phyloP scores from a whole-genome alignment of 2,888 invertebrate genomes.

The Acrocera orbiculus region DNA sequence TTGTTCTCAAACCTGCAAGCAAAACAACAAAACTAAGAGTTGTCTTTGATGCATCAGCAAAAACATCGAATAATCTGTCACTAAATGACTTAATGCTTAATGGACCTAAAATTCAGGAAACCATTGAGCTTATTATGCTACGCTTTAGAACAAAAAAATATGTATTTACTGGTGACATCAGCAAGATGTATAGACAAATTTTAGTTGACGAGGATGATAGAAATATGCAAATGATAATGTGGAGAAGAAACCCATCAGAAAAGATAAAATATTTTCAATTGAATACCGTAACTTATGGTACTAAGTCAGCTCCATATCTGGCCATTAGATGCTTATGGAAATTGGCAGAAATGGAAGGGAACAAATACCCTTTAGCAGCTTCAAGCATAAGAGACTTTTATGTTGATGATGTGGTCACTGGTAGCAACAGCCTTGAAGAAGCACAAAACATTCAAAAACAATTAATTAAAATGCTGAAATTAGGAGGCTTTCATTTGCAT shows the following conservation, averaged over 20 bases:
- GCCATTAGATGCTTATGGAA: not conserved
- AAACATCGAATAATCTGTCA: too few relatives aligned
- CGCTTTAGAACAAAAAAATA: not conserved
- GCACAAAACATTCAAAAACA: not conserved
- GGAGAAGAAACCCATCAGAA: not conserved
- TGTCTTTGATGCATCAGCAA: too few relatives aligned
- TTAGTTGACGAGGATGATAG: not conserved
- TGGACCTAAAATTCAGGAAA: too few relatives aligned
- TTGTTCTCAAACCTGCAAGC: too few relatives aligned
- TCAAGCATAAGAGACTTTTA: conserved; percentile 2
- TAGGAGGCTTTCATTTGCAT: not conserved
- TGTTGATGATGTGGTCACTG: conserved; percentile 2
- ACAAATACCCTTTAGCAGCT: not conserved
- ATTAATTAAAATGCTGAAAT: not conserved
- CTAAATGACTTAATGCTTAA: too few relatives aligned
- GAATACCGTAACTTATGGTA: conserved; percentile 1
- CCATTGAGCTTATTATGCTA: too few relatives aligned
- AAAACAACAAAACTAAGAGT: too few relatives aligned
- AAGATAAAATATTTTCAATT: not conserved
- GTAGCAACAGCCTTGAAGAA: not conserved
- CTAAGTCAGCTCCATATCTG: conserved; percentile 1
- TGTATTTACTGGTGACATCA: not conserved
- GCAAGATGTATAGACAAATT: not conserved
- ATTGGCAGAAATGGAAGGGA: not conserved
- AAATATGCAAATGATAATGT: not conserved